Conservation (phyloP, 2,888 invertebrate genomes). For the Caenorhabditis imperialis region DNA sequence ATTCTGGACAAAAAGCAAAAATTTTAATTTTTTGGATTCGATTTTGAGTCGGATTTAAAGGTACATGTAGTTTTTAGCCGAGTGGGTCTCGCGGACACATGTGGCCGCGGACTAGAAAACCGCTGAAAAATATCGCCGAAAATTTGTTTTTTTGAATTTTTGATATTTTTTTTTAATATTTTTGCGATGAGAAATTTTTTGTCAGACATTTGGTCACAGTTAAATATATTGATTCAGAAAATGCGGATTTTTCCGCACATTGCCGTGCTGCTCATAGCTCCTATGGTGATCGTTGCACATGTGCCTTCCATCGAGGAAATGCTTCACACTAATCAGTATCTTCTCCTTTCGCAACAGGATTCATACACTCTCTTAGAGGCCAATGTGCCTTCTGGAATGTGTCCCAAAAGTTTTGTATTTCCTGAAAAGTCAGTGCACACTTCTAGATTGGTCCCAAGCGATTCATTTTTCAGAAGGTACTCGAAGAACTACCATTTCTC, state of each 20-base stretch:
- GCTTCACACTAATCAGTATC: constrained; percentile 38
- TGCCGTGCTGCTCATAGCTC: not conserved
- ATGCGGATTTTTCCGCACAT: not conserved
- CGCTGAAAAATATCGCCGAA: too few relatives aligned
- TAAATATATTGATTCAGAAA: not conserved
- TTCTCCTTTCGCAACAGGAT: constrained; percentile 37
- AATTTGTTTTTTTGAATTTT: too few relatives aligned
- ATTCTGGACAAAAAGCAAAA: too few relatives aligned
- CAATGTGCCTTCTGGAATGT: constrained; percentile 12
- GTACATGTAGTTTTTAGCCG: too few relatives aligned
- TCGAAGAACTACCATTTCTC: not conserved
- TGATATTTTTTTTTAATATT: not conserved
- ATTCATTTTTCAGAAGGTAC: not conserved
- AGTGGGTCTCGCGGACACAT: too few relatives aligned
- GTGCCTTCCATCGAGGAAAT: constrained; percentile 26
- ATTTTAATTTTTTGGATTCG: too few relatives aligned
- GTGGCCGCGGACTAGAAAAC: too few relatives aligned
- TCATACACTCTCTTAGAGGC: constrained; percentile 8
- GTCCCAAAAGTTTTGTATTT: constrained; percentile 14
- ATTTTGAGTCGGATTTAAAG: too few relatives aligned
- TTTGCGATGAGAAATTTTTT: not conserved
- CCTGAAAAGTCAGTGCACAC: constrained; percentile 12
- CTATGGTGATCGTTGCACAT: not conserved
- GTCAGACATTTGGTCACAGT: not conserved
- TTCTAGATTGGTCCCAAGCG: too few relatives aligned